Evolutionary conservation across 2,888 invertebrate species (phyloP).

Genomic region (Octodonta nipae): DNA sequence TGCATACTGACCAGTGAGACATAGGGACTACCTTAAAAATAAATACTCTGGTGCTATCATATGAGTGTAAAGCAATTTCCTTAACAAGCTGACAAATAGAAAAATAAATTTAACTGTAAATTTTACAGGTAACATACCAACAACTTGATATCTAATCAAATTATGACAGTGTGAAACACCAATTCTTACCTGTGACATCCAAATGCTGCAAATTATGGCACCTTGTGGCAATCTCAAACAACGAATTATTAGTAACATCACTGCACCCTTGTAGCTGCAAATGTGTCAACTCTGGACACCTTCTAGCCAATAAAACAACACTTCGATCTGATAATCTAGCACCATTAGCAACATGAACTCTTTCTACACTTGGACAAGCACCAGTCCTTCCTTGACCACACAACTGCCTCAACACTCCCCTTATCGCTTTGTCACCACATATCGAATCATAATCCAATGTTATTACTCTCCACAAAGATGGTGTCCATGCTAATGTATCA

Average conservation of each 20-base stretch:
- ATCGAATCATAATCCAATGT: slow-evolving; percentile 46
- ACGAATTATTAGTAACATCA: slow-evolving; percentile 59
- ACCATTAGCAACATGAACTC: slow-evolving; percentile 53
- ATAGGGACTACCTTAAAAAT: too few relatives aligned
- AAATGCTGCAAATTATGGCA: slow-evolving; percentile 72
- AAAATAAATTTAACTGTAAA: too few relatives aligned
- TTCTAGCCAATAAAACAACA: slow-evolving; percentile 57
- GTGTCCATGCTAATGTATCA: slow-evolving; percentile 66
- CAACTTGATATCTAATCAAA: too few relatives aligned
- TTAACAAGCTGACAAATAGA: too few relatives aligned
- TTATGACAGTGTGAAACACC: too few relatives aligned
- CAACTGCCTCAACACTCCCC: slow-evolving; percentile 49
- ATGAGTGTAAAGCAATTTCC: too few relatives aligned
- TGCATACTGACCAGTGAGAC: too few relatives aligned
- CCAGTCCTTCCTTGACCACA: slow-evolving; percentile 53
- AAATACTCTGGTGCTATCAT: too few relatives aligned
- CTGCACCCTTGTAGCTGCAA: slow-evolving; percentile 64
- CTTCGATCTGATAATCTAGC: slow-evolving; percentile 65
- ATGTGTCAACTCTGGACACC: slow-evolving; percentile 71
- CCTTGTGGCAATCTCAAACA: slow-evolving; percentile 66
- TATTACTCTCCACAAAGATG: slow-evolving; percentile 58
- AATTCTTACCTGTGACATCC: slow-evolving; percentile 63
- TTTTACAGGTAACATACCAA: too few relatives aligned
- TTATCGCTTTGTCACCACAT: slow-evolving; percentile 52
- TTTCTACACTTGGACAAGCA: slow-evolving; percentile 53